Conservation (phyloP, 2,113 vertebrate species). For the Delphinapterus leucas region DNA sequence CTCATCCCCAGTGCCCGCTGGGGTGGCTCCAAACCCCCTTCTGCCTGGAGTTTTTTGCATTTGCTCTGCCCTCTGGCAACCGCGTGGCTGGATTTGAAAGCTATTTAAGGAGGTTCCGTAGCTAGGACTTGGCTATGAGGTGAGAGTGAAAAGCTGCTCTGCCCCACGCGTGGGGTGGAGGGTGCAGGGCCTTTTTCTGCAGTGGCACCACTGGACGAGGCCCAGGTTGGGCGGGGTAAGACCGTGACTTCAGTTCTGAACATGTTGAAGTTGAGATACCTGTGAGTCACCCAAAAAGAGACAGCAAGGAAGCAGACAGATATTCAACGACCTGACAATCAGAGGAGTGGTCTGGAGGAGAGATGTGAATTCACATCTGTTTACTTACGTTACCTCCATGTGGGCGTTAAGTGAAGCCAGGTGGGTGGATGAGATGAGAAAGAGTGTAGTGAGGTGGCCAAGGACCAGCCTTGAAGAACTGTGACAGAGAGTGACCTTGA, state of each 20-base stretch:
- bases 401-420: neutral
- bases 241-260: neutral
- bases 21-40: neutral
- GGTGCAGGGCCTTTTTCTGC: fast-evolving
- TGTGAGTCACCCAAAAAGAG: neutral
- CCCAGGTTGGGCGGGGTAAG: neutral
- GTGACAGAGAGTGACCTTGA: neutral
- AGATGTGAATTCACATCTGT: no score
- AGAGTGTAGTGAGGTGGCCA: neutral
- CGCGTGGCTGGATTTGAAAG: neutral
- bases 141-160: neutral
- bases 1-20: neutral
- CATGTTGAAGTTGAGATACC: neutral
- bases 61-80: neutral
- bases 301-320: neutral
- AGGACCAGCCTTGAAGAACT: neutral
- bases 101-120: neutral
- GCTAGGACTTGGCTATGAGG: fast-evolving
- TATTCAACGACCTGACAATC: neutral
- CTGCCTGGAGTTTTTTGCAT: neutral
- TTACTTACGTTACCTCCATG: neutral
- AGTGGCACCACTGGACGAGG: neutral
- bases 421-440: neutral
- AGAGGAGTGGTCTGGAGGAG: neutral
- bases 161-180: neutral